Evolutionary conservation across 1,140 invertebrate genomes (phyloP), one percentile per base, ranked within the genome.

Genomic region (Diachasmimorpha longicaudata): DNA sequence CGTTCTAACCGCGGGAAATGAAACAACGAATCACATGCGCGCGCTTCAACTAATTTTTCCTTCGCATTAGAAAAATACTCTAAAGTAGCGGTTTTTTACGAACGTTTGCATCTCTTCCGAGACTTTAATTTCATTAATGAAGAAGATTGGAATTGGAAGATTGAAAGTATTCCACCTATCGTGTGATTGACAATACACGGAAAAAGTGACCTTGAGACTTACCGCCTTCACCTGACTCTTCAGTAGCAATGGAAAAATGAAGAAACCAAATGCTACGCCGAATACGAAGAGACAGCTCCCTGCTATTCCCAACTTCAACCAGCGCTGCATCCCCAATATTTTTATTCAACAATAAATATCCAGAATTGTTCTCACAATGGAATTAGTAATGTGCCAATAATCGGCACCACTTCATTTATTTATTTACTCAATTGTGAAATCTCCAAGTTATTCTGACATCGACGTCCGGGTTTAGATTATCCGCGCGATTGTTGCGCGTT

Each of bases 141-240:
- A n/a, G n/a, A n/a, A n/a, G n/a, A n/a, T n/a, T n/a, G n/a, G n/a
- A n/a, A n/a, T n/a, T n/a, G n/a, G n/a, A n/a, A n/a, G n/a, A n/a
- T 3, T 31, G 6, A 31, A 3, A 3, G 31, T 31, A 3, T 31
- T 31, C 6, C 31, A 31, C 31, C 2, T 31, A n/a, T n/a, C n/a
- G n/a, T 6, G 31, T 31, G 31, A 31, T 31, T 6, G 31, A 3
- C 6, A 31, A 31, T 31, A 2, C 6, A 6, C 31, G 6, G 31
- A 31, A 31, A 31, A 3, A 3, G 31, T 31, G 31, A 21, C 23
- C 23, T 8, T 16, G 16, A 9, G 71, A 72, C 86, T 85, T 81
- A 93, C 93, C 89, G 89, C 91, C 79, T 91, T 92, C 11, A 93
- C 87, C 85, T 92, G 90, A 42, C 89, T 89, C 70, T 90, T 92